Evolutionary conservation across 2,113 vertebrate genomes (phyloP), one percentile per base, ranked within the genome.

Genomic region (Tursiops truncatus): DNA sequence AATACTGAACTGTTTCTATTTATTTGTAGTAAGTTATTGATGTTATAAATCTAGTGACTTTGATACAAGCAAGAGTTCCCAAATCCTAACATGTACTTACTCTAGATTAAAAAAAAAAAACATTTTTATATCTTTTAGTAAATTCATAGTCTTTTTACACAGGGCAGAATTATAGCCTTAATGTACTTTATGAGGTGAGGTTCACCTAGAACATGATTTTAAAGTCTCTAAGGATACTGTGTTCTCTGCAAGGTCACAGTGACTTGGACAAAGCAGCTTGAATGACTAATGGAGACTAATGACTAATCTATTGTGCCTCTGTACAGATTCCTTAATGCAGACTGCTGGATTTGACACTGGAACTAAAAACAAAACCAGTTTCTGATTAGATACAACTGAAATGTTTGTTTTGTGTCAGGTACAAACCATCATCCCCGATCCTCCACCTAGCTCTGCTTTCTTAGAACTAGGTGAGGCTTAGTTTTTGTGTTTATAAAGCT

Each of bases 381-480:
- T 98, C 97, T 98, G 97, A 98, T 98, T 98, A 98, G 92, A 96
- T 95, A 82, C 92, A 98, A 98, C 98, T 98, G 98, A 98, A 98
- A 98, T 96, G 97, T 90, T 97, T 96, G 97, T 96, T 97, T 98
- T 98, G 95, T 98, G 96, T 98, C 98, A 98, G 94, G 89, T 98
- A 98, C 95, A 98, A 98, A 98, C 95, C 94, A 82, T 98, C 96
- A 73, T 95, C 97, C 96, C 92, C 56, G 90, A 97, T 95, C 92
- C 97, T 97, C 89, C 2, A 97, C 96, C 95, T 80, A 91, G 96
- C 97, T 98, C 97, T 98, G 83, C 96, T 98, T 98, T 98, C 98
- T 96, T 96, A 89, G 96, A 83, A 97, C 95, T 62, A 87, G 63
- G 82, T 88, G 81, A 97, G 94, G 96, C 94, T 97, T 71, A 96